Base-by-base conservation (phyloP, 2,797 vertebrate species). In the Setipinna tenuifilis region DNA sequence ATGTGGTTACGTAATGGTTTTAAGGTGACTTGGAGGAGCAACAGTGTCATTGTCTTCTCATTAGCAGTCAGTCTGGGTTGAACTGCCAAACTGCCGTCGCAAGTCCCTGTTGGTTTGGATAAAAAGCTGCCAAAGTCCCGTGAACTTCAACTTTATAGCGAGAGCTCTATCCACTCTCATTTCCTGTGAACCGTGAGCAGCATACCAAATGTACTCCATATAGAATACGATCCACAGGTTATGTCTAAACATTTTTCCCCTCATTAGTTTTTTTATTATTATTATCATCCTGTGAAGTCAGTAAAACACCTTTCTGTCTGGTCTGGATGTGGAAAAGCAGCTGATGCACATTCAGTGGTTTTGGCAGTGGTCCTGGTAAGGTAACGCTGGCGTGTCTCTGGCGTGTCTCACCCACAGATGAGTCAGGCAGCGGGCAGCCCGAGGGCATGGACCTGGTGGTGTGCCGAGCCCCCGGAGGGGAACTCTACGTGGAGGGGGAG, bases 401-500 rank as follows among this genome's bases (percentile, higher is more conserved):
- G 65, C 28, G 46, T 48, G 58, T 19, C 58, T 54, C 19, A 9
- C 54, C 44, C 89, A 54, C 81, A 96, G 96, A 96, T n/a, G 96
- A 96, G 81, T 93, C 93, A 0, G 96, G 96, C 88, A 96, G 96
- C 1, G 96, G 96, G 48, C 95, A 94, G 90, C 91, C 90, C 0
- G 95, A 95, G 81, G 94, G 94, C 46, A 92, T 93, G 93, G 96
- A 96, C 88, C 93, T 96, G 93, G 94, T 95, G 90, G 95, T 96
- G 86, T 96, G 96, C 90, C 90, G 94, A 71, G 95, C 96, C 0
- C 95, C 95, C 0, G 95, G 94, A 0, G 95, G 96, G 3, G 95
- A 96, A 3, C 94, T 96, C 75, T 96, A 96, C 0, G 93, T 96
- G 90, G 96, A 96, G 85, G 96, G 96, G 16, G 96, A 96, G 90